Conservation (phyloP, 2,113 vertebrate species). For the Struthio camelus region DNA sequence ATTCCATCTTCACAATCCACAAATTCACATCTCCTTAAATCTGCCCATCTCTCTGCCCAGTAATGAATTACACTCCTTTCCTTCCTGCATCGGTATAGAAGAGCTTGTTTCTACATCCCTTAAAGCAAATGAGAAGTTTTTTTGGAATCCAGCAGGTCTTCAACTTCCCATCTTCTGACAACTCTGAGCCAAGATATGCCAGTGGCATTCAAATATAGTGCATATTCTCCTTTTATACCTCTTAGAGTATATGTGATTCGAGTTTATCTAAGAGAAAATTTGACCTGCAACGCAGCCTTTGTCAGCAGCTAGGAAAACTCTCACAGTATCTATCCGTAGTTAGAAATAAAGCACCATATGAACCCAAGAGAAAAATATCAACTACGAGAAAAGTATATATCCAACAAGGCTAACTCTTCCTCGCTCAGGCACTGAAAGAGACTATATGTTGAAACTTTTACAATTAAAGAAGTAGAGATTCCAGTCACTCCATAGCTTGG, state of each 20-base stretch:
- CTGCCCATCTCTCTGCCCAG: neutral
- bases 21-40: neutral
- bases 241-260: neutral
- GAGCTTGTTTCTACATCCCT: neutral
- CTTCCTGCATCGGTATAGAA: neutral
- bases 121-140: neutral
- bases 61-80: neutral
- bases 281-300: neutral
- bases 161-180: neutral
- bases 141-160: neutral
- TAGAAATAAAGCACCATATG: neutral
- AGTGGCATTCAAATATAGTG: no score
- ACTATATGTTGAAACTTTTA: neutral
- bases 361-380: neutral
- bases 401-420: neutral
- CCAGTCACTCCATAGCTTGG: neutral
- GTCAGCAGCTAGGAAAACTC: neutral
- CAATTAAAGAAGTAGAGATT: neutral
- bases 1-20: neutral
- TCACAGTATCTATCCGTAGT: neutral
- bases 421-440: neutral
- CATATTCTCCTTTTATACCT: neutral
- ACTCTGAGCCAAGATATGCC: neutral
- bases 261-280: neutral
- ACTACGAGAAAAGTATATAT: neutral